Evolutionary conservation across 2,113 vertebrate genomes (phyloP).

Genomic region (Nycticryphes semicollaris): DNA sequence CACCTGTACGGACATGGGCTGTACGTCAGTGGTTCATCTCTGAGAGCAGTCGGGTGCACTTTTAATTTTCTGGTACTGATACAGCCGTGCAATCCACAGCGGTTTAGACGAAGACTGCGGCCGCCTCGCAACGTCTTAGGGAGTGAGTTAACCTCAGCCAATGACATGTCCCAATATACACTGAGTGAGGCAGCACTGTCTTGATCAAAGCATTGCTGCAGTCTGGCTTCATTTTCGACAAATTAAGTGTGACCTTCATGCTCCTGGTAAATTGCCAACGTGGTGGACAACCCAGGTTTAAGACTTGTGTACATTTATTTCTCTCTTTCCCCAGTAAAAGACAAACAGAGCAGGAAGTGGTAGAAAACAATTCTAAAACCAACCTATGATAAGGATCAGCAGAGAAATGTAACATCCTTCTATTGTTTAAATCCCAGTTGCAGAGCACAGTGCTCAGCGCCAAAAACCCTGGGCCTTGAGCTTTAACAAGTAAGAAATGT

Average conservation of each 20-base stretch:
- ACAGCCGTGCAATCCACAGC: background rate
- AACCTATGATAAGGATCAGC: constrained; percentile 21
- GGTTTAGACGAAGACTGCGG: background rate
- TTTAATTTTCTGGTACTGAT: background rate
- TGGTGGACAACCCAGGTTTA: background rate
- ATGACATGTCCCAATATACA: background rate
- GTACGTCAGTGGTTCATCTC: background rate
- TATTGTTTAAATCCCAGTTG: constrained; percentile 15
- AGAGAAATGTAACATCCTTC: constrained; percentile 47
- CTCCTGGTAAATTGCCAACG: background rate
- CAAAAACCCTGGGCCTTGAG: background rate
- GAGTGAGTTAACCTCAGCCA: background rate
- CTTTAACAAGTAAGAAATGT: background rate
- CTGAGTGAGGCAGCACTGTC: background rate
- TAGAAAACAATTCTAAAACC: constrained; percentile 34
- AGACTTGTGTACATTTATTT: background rate
- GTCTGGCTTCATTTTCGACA: constrained; percentile 32
- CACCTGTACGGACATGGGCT: background rate
- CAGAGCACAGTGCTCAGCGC: background rate
- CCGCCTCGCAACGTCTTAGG: background rate
- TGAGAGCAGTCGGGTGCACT: rapidly evolving
- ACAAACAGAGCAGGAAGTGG: background rate
- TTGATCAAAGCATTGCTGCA: constrained; percentile 50
- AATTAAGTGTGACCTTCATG: constrained; percentile 24
- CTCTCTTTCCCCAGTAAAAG: background rate